Percentiles rank a stretch among this genome's conserved stretches.
Evolutionary conservation across 2,797 vertebrate genomes (phyloP).

Genomic region (Anguilla obscura): DNA sequence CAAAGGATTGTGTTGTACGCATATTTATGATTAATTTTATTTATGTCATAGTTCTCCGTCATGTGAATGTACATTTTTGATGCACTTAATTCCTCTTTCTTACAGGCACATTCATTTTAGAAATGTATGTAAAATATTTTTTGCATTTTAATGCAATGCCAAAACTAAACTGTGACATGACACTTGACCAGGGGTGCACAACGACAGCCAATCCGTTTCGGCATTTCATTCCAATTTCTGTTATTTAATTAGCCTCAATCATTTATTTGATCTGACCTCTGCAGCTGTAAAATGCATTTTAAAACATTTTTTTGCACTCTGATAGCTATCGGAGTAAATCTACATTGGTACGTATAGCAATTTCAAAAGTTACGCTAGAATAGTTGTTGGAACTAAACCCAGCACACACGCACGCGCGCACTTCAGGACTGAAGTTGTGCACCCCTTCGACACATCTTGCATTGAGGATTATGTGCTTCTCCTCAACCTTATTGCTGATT

Average conservation of each 20-base stretch:
- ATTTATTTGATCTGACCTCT: neutral
- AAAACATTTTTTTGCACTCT: too few relatives aligned
- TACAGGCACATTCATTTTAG: neutral
- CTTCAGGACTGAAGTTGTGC: conserved; percentile 69
- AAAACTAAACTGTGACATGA: neutral
- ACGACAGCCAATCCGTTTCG: neutral
- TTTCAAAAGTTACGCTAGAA: too few relatives aligned
- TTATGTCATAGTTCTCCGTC: neutral
- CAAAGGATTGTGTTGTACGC: neutral
- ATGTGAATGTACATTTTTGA: neutral
- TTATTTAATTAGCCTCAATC: neutral
- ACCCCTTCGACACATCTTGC: conserved; percentile 24
- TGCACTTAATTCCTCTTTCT: neutral
- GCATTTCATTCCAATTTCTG: neutral
- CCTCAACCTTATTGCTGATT: neutral
- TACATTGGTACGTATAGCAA: too few relatives aligned
- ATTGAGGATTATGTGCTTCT: neutral
- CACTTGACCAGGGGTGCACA: neutral
- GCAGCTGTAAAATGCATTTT: neutral
- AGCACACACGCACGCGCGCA: conserved; percentile 37
- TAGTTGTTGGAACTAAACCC: too few relatives aligned
- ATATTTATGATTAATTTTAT: conserved; percentile 1
- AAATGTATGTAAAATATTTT: conserved; percentile 10
- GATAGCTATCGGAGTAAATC: too few relatives aligned
- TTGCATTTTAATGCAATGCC: neutral